These are phyloP conservation scores for Astyanax mexicanus DNA, from an alignment of 2,797 vertebrate genomes.

Conservation along the genomic window DNA sequence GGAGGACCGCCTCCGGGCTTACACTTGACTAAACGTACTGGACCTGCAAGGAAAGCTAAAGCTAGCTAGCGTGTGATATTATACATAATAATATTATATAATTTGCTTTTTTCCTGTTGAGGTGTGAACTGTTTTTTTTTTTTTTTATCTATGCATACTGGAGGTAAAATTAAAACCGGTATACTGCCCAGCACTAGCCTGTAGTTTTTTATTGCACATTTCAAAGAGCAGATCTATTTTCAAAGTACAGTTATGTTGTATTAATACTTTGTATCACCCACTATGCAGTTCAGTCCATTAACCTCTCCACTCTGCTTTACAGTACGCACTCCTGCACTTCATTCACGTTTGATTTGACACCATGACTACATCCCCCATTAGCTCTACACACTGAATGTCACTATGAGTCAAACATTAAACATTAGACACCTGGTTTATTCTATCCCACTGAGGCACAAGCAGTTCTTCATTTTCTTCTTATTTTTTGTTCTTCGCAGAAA, in stretches of 20 bases:
- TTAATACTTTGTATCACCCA: neutral
- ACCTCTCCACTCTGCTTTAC: constrained; percentile 17
- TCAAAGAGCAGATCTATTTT: neutral
- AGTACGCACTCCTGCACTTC: constrained; percentile 10
- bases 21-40: too few relatives aligned
- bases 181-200: too few relatives aligned
- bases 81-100: too few relatives aligned
- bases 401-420: constrained; percentile 48
- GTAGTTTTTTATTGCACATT: too few relatives aligned
- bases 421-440: constrained; percentile 15
- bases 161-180: too few relatives aligned
- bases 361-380: constrained; percentile 25
- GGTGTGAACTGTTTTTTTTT: too few relatives aligned
- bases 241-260: neutral
- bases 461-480: constrained; percentile 69
- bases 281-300: neutral
- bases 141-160: too few relatives aligned
- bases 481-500: constrained; percentile 88
- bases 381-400: constrained; percentile 32
- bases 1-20: too few relatives aligned
- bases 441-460: constrained; percentile 48
- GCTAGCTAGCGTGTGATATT: too few relatives aligned
- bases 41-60: too few relatives aligned
- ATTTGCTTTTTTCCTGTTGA: too few relatives aligned
- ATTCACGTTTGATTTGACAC: constrained; percentile 35